Percentiles rank a stretch among this genome's conserved stretches.
These are phyloP conservation scores for Hyles lineata DNA, from an alignment of 2,888 invertebrate species.

Conservation along the genomic window DNA sequence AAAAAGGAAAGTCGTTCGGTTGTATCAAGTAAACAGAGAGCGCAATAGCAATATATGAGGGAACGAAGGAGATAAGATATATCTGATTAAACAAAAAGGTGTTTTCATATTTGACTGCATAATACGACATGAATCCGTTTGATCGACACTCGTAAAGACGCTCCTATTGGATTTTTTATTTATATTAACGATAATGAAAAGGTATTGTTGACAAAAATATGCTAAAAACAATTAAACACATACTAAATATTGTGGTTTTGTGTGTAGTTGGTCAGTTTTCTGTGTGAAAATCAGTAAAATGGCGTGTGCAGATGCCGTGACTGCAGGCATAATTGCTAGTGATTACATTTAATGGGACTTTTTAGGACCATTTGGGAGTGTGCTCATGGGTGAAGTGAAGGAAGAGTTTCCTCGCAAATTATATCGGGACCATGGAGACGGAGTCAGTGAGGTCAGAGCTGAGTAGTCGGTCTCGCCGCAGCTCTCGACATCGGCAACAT, in stretches of 20 bases:
- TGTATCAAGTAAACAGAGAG: too few relatives aligned
- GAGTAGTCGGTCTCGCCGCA: constrained; percentile 91
- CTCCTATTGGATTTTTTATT: constrained; percentile 61
- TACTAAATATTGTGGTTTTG: constrained; percentile 33
- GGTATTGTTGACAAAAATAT: constrained; percentile 54
- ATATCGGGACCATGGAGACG: constrained; percentile 90
- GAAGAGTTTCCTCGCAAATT: constrained; percentile 32
- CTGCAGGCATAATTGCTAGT: constrained; percentile 65
- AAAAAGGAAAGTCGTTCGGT: neutral
- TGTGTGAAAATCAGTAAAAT: constrained; percentile 49
- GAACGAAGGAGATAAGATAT: neutral
- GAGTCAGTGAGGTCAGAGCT: constrained; percentile 97
- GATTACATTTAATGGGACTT: constrained; percentile 49
- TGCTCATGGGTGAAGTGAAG: constrained; percentile 69
- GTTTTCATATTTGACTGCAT: neutral
- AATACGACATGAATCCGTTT: constrained; percentile 66
- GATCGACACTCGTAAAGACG: constrained; percentile 67
- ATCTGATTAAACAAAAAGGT: neutral
- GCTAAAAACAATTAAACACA: constrained; percentile 33
- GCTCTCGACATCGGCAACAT: constrained; percentile 86
- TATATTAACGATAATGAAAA: constrained; percentile 65
- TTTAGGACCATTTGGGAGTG: constrained; percentile 46
- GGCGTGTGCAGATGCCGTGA: constrained; percentile 65
- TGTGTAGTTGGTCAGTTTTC: constrained; percentile 39
- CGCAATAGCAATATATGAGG: neutral